Conservation (phyloP, 2,888 invertebrate genomes). For the Encarsia formosa region DNA sequence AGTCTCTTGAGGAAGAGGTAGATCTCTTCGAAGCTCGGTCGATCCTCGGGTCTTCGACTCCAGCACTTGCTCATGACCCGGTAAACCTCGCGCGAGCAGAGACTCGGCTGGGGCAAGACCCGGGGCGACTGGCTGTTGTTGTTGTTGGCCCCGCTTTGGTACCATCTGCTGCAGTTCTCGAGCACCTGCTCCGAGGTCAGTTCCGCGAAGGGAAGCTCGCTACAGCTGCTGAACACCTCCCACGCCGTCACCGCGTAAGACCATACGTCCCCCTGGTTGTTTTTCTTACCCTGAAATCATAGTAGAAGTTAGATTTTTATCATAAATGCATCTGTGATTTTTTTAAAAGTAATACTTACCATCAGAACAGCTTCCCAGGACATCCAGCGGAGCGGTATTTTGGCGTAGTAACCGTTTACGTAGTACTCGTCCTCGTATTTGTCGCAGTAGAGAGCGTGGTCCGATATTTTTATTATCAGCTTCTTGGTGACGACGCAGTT, state of each 20-base stretch:
- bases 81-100: conserved; percentile 79
- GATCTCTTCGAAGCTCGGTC: conserved; percentile 84
- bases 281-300: conserved; percentile 71
- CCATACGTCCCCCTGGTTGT: conserved; percentile 87
- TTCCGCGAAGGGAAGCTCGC: conserved; percentile 75
- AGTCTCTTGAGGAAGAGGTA: conserved; percentile 68
- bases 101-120: conserved; percentile 62
- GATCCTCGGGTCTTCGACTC: conserved; percentile 73
- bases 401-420: conserved; percentile 74
- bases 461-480: conserved; percentile 74
- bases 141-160: conserved; percentile 38
- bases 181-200: conserved; percentile 81
- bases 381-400: conserved; percentile 89
- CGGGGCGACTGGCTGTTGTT: conserved; percentile 49
- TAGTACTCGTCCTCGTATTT: conserved; percentile 80
- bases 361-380: conserved; percentile 83
- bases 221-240: conserved; percentile 80
- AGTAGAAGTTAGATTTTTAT: background rate
- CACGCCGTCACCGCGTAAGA: conserved; percentile 85
- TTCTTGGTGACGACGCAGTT: conserved; percentile 83
- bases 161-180: conserved; percentile 69
- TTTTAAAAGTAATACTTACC: conserved; percentile 51
- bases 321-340: background rate
- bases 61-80: conserved; percentile 91
- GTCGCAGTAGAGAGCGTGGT: conserved; percentile 81